Conservation (phyloP, 2,888 invertebrate genomes). For the Tenodera sinensis region DNA sequence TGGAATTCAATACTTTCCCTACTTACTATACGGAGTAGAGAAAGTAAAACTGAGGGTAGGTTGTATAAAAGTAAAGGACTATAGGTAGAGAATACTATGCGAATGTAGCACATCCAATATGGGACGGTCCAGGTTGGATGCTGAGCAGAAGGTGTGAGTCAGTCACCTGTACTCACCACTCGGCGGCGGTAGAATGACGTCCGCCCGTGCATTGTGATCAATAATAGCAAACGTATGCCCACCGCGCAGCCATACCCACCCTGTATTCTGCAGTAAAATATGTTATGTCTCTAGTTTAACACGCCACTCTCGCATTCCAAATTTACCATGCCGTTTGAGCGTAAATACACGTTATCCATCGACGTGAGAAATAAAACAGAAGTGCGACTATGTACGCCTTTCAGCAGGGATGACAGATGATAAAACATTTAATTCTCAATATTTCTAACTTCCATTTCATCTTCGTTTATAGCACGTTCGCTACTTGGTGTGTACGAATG, state of each 20-base stretch:
- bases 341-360: not conserved
- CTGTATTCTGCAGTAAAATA: not conserved
- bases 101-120: too few species aligned
- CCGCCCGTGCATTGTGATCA: not conserved
- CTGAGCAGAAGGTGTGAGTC: not conserved
- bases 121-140: not conserved
- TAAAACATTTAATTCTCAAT: too few species aligned
- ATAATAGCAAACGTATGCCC: not conserved
- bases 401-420: too few species aligned
- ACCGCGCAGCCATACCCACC: not conserved
- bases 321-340: not conserved
- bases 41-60: too few species aligned
- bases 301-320: not conserved
- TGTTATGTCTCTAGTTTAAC: not conserved
- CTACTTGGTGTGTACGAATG: too few species aligned
- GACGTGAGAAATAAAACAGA: not conserved
- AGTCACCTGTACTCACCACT: not conserved
- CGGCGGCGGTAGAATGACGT: not conserved
- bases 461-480: too few species aligned
- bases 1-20: too few species aligned
- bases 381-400: not conserved
- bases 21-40: too few species aligned
- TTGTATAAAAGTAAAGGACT: too few species aligned
- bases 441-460: too few species aligned
- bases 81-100: too few species aligned